Base-by-base conservation (phyloP, 1,140 invertebrate species). In the Pectinophora gossypiella region DNA sequence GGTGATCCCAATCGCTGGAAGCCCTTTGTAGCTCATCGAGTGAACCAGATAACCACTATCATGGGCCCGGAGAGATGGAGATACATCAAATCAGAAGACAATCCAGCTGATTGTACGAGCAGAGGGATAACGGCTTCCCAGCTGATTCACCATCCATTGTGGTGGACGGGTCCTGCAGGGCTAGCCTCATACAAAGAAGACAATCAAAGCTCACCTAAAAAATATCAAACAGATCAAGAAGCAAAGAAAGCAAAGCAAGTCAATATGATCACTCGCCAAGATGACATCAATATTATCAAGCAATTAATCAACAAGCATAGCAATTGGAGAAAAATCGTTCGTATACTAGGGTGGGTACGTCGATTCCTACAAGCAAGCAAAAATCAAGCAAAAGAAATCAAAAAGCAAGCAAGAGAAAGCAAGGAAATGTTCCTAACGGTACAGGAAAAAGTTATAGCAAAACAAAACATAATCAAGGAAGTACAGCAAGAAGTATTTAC, bases 21-120 rank as follows among this genome's bases (percentile, higher is more conserved):
- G 20, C 47, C 48, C 12, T 62, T 58, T 50, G 60, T 62, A 21
- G 42, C 55, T 13, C 58, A 62, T 42, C 54, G 52, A 56, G 50
- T 56, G 4, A 45, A 43, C 19, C 19, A 56, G n/a, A 61, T 63
- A 10, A 46, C 46, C n/a, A 15, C 48, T 27, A 44, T 61, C 10
- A 49, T 64, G 23, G 10, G 7, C 6, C 38, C 56, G 6, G 13
- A 27, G 7, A 22, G 48, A 5, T 67, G 60, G 60, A 16, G 19
- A 9, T 60, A 63, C 23, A 54, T 66, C 16, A 62, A 62, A 16
- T 56, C 63, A 6, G 50, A 19, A 1, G 59, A 64, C 23, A 64
- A 64, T 19, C 59, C 59, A 7, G 63, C 63, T 1, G 64, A 66
- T 21, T 62, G 63, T 19, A 60, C 60, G 10, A 63, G 60, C 15